Evolutionary conservation across 2,113 vertebrate species (phyloP).

Genomic region (Phainopepla nitens): DNA sequence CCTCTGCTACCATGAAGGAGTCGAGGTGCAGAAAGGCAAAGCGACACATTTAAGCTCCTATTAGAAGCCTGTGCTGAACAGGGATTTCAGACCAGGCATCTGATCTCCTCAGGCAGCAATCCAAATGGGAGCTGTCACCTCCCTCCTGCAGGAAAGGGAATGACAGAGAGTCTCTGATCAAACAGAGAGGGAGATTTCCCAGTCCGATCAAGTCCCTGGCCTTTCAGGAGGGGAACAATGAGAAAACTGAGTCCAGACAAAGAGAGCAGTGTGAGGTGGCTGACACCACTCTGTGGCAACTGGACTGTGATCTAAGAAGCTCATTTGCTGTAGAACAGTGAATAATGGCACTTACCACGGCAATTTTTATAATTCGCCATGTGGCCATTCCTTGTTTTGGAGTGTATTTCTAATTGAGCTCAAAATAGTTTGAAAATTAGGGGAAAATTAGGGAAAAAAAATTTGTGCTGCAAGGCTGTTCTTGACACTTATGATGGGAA

Average conservation of each 20-base stretch:
- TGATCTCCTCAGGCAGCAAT: constrained; percentile 15
- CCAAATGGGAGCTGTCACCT: constrained; percentile 22
- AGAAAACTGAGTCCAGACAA: neutral
- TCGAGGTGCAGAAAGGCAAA: neutral
- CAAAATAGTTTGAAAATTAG: neutral
- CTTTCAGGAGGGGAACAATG: neutral
- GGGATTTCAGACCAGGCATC: constrained; percentile 8
- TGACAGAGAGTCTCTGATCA: constrained; percentile 12
- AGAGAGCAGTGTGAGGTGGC: neutral
- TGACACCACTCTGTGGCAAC: neutral
- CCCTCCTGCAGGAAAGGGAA: neutral
- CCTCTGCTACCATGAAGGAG: neutral
- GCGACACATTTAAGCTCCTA: neutral
- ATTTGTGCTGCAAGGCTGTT: neutral
- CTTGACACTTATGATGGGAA: neutral
- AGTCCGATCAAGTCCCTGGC: neutral
- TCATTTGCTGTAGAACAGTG: neutral
- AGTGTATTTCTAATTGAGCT: neutral
- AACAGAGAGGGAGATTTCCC: neutral
- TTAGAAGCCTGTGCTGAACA: constrained; percentile 20
- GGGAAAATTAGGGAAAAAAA: neutral
- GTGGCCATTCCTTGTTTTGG: neutral
- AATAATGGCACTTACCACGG: neutral
- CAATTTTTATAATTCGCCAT: neutral
- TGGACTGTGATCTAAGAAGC: neutral